A percentile compares a stretch with the other conserved stretches of the same genome.
Conservation (phyloP, 2,113 vertebrate species). For the Pitta sordida region DNA sequence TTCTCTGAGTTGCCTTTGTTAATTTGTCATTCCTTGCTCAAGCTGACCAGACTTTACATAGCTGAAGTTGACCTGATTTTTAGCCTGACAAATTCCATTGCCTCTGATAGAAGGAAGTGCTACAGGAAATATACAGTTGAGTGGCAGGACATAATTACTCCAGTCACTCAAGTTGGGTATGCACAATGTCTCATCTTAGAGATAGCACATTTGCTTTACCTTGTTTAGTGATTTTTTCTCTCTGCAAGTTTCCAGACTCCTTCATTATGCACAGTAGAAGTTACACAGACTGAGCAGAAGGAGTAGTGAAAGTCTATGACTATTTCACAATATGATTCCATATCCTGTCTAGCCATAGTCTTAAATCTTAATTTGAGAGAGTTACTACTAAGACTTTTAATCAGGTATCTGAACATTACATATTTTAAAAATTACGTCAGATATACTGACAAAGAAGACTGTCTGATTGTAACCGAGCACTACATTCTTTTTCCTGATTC, state of each 20-base stretch:
- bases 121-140: neutral
- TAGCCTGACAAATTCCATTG: neutral
- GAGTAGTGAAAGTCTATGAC: neutral
- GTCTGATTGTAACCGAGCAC: neutral
- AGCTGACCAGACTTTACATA: neutral
- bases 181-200: neutral
- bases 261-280: neutral
- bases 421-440: neutral
- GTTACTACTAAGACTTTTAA: neutral
- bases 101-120: neutral
- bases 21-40: neutral
- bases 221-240: neutral
- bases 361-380: neutral
- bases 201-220: neutral
- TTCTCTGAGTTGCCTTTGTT: neutral
- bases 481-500: neutral
- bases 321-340: neutral
- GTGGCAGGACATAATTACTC: neutral
- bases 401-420: neutral
- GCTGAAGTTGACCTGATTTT: slow-evolving; percentile 16
- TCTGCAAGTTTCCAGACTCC: neutral
- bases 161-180: neutral
- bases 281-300: neutral
- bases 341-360: neutral
- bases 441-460: neutral